Base-by-base conservation (phyloP, 2,888 invertebrate species). In the Nebria brevicollis region DNA sequence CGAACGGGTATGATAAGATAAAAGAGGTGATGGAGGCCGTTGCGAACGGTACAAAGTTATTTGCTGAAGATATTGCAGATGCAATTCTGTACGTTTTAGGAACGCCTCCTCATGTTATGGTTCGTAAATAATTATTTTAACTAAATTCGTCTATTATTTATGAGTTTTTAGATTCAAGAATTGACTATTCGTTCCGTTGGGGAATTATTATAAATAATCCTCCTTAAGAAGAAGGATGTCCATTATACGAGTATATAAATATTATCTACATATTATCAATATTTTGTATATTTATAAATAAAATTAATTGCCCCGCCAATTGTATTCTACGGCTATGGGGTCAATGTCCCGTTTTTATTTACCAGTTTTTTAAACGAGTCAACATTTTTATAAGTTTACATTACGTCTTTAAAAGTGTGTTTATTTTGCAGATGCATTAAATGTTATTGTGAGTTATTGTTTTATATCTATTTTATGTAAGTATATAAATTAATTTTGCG, bases 51-150 rank as follows among this genome's bases (percentile, higher is more conserved):
- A 20, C 75, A 11, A 75, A 64, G 20, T 25, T 75, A 64, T 11
- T 54, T 54, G 10, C 75, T 5, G 75, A 75, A 11, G 65, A 75
- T 75, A 65, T 75, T 20, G 75, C 75, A 15, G 75, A 75, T 75
- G 75, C 75, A 7, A 15, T 75, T 65, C 15, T 75, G 0, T 75
- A 75, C 65, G 75, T 75, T 54, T 7, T 75, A 15, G 64, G 75
- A 15, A 75, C 75, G 20, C 54, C 75, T 10, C 64, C 54, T 6
- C 34, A 54, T 64, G 64, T 75, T 20, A 54, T 25, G 15, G 75
- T 75, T 43, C 11, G 26, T 34, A 34, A 34, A 4, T 34, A 34
- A 34, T 34, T 34, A 34, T 34, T 34, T 34, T 4, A 34, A 34
- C 5, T 34, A 34, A 34, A 34, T 34, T 34, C 0, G 34, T 34